Percentiles rank a stretch among this genome's conserved stretches.
These are phyloP conservation scores for Lepus townsendii DNA, from an alignment of 2,797 vertebrate genomes.

Conservation along the genomic window DNA sequence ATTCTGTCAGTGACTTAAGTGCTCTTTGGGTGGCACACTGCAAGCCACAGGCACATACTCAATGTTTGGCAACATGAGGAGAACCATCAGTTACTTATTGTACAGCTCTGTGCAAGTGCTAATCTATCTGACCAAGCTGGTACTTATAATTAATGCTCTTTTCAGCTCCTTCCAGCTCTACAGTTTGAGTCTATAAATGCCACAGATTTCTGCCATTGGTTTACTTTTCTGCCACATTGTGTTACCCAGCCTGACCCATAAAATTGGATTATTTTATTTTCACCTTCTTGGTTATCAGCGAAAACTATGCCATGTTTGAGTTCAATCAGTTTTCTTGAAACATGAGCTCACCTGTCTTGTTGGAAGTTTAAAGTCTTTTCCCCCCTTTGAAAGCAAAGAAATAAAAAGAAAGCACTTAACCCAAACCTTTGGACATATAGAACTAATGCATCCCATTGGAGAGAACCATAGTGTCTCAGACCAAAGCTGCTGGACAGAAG, in stretches of 20 bases:
- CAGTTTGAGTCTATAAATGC: slow-evolving; percentile 8
- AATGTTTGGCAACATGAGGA: neutral
- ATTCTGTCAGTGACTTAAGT: neutral
- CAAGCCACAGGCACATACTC: neutral
- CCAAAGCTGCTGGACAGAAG: neutral
- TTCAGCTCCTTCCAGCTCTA: slow-evolving; percentile 1
- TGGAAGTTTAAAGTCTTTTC: slow-evolving; percentile 47
- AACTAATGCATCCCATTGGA: slow-evolving; percentile 25
- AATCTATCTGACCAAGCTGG: neutral
- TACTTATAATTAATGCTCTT: slow-evolving; percentile 8
- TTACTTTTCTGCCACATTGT: slow-evolving; percentile 10
- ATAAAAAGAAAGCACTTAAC: slow-evolving; percentile 67
- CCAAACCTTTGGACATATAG: neutral
- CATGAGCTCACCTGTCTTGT: slow-evolving; percentile 58
- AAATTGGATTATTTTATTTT: slow-evolving; percentile 65
- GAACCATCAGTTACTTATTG: neutral
- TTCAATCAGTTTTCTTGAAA: slow-evolving; percentile 72
- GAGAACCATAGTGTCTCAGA: neutral
- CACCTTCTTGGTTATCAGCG: slow-evolving; percentile 39
- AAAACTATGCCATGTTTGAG: slow-evolving; percentile 40
- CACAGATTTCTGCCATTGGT: slow-evolving; percentile 45
- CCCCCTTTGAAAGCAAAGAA: slow-evolving; percentile 42
- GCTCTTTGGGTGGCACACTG: neutral
- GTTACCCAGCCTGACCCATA: slow-evolving; percentile 56
- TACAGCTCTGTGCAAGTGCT: neutral